Percentiles rank a stretch among this genome's conserved stretches.
Conservation (phyloP, 1,140 invertebrate genomes). For the Leptinotarsa texana region DNA sequence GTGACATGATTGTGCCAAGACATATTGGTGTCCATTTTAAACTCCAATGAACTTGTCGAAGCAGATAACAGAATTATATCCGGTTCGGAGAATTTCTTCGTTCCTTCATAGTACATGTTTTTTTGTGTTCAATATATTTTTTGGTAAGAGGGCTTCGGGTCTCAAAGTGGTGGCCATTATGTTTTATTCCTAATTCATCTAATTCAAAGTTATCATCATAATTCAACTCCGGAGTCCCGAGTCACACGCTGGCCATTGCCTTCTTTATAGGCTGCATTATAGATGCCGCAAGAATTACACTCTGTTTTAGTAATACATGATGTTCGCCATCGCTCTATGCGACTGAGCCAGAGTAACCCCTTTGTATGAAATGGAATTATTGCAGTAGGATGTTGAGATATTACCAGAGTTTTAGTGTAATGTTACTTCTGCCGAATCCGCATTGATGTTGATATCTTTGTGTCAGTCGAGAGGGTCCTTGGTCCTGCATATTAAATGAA, state of each 20-base stretch:
- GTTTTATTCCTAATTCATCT: too few relatives aligned
- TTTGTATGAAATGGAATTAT: not conserved
- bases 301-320: conserved; percentile 16
- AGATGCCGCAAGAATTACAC: conserved; percentile 14
- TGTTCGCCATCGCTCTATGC: not conserved
- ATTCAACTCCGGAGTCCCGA: too few relatives aligned
- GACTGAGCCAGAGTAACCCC: not conserved
- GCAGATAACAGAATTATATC: too few relatives aligned
- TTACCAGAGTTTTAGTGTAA: conserved; percentile 2
- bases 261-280: conserved; percentile 14
- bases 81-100: too few relatives aligned
- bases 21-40: too few relatives aligned
- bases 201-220: too few relatives aligned
- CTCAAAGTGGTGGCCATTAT: too few relatives aligned
- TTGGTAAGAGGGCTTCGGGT: too few relatives aligned
- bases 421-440: not conserved
- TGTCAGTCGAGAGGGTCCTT: not conserved
- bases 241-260: not conserved
- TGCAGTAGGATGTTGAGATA: conserved; percentile 1
- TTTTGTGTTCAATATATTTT: too few relatives aligned
- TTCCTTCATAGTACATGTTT: too few relatives aligned
- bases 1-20: too few relatives aligned
- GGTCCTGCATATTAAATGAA: not conserved
- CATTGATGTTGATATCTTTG: not conserved
- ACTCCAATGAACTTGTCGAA: too few relatives aligned